Evolutionary conservation across 2,113 vertebrate species (phyloP).

Genomic region (Rattus rattus): DNA sequence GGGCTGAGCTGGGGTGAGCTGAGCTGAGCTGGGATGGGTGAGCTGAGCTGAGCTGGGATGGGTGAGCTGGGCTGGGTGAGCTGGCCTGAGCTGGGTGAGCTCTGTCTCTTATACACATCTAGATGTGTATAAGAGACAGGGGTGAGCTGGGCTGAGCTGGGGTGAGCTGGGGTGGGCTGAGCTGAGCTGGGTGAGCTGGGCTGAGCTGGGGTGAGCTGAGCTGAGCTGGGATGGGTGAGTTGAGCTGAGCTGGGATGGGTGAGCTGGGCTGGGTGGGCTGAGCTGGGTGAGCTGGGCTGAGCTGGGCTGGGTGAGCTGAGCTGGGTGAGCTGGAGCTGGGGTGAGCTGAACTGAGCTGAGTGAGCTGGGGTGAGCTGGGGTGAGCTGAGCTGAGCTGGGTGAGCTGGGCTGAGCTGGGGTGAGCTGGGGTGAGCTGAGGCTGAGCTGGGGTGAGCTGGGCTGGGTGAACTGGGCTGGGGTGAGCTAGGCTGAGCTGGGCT

Average conservation of each 20-base stretch:
- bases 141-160: too few relatives aligned
- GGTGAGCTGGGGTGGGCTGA: accelerated
- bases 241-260: neutral
- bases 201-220: neutral
- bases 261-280: neutral
- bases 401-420: neutral
- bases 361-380: neutral
- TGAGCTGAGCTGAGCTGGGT: neutral
- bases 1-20: too few relatives aligned
- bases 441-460: neutral
- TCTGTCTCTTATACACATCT: too few relatives aligned
- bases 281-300: neutral
- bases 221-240: neutral
- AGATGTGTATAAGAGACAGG: too few relatives aligned
- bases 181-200: accelerated
- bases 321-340: neutral
- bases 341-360: neutral
- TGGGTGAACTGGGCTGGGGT: neutral
- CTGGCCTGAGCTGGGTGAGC: too few relatives aligned
- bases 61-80: too few relatives aligned
- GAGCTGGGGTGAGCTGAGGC: neutral
- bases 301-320: neutral
- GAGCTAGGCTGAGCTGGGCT: neutral
- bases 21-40: too few relatives aligned
- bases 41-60: too few relatives aligned